These are phyloP conservation scores for Holacanthus passer DNA, from an alignment of 2,113 vertebrate genomes.

Conservation along the genomic window DNA sequence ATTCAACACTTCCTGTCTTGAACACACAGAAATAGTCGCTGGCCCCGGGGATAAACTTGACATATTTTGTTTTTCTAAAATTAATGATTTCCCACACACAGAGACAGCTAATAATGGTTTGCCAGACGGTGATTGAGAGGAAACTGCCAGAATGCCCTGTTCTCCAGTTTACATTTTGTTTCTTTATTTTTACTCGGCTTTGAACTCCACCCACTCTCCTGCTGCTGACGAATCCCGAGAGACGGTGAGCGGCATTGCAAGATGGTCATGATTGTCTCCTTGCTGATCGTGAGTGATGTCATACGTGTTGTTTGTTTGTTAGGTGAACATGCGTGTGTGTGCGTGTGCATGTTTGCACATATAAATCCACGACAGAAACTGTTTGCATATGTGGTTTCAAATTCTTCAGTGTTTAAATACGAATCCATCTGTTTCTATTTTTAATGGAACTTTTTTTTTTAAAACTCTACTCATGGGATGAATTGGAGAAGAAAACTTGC, in stretches of 20 bases:
- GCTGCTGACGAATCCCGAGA: constrained; percentile 54
- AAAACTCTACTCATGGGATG: neutral
- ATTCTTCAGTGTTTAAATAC: constrained; percentile 11
- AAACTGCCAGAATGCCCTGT: constrained; percentile 58
- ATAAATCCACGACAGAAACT: neutral
- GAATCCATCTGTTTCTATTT: constrained; percentile 27
- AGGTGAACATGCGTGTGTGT: neutral
- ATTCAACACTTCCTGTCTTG: constrained; percentile 56
- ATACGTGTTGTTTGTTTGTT: constrained; percentile 38
- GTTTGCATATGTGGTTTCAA: constrained; percentile 2
- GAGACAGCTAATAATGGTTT: constrained; percentile 60
- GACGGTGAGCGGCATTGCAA: constrained; percentile 1
- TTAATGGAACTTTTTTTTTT: neutral
- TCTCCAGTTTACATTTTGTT: constrained; percentile 58
- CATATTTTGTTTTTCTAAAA: constrained; percentile 77
- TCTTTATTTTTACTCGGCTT: constrained; percentile 59
- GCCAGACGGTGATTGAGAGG: constrained; percentile 65
- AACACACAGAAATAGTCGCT: constrained; percentile 67
- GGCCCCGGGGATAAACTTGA: constrained; percentile 73
- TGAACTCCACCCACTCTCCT: constrained; percentile 66
- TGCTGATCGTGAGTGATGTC: constrained; percentile 40
- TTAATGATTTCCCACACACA: constrained; percentile 66
- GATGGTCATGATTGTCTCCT: constrained; percentile 52
- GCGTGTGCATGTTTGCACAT: too few species aligned
- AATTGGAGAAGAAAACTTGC: constrained; percentile 1